A percentile compares a stretch with the other conserved stretches of the same genome.
Conservation (phyloP, 2,113 vertebrate species). For the Zosterops lateralis region DNA sequence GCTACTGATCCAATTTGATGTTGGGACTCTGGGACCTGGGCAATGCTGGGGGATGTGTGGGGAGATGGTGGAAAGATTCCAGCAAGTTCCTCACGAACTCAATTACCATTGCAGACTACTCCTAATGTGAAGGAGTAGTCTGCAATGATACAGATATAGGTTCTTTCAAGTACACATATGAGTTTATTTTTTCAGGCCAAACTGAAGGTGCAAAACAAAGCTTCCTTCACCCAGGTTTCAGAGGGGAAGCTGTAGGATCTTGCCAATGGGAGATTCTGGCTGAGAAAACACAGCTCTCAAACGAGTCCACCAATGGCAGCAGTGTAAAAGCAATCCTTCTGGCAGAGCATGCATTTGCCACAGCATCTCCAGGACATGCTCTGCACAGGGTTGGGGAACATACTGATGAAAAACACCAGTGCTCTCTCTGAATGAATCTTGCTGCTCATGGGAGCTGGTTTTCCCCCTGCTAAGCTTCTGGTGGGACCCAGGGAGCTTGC, state of each 20-base stretch:
- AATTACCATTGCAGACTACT: not conserved
- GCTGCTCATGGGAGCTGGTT: not conserved
- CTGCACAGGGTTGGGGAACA: not conserved
- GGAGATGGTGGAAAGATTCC: not conserved
- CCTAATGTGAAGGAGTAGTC: not conserved
- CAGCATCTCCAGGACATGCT: not conserved
- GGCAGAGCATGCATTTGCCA: not conserved
- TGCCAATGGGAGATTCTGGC: not conserved
- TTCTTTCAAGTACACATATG: not conserved
- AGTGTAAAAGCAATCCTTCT: not conserved
- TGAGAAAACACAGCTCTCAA: not conserved
- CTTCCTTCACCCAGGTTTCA: not conserved
- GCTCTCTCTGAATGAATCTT: not conserved
- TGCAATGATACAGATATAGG: too few species aligned
- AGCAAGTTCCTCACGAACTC: rapidly evolving
- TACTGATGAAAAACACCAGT: not conserved
- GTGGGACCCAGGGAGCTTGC: not conserved
- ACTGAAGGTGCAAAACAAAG: not conserved
- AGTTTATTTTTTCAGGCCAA: not conserved
- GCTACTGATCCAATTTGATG: not conserved
- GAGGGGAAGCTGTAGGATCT: not conserved
- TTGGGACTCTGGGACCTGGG: not conserved
- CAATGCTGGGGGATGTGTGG: not conserved
- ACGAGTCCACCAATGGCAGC: not conserved
- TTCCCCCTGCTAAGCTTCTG: not conserved